Conservation (phyloP, 2,888 invertebrate genomes). For the Cynaeus angustus region DNA sequence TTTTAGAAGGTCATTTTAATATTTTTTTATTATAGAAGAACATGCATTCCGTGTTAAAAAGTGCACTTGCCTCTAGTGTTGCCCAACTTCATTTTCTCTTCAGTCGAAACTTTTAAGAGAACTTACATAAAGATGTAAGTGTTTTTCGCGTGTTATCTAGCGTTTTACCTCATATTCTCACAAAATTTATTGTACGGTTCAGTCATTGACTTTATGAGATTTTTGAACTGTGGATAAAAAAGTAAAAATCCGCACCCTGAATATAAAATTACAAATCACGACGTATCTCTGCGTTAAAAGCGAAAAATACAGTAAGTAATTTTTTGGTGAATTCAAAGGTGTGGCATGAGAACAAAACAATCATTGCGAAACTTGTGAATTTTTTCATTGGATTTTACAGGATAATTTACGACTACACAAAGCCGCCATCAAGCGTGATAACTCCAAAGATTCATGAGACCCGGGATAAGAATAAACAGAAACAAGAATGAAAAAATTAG, state of each 20-base stretch:
- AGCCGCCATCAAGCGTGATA: slow-evolving; percentile 27
- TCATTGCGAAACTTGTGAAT: slow-evolving; percentile 9
- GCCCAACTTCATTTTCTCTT: slow-evolving; percentile 32
- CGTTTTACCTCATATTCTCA: slow-evolving; percentile 39
- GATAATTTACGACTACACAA: slow-evolving; percentile 24
- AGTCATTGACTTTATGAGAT: slow-evolving; percentile 39
- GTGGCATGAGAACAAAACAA: not conserved
- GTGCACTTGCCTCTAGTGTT: slow-evolving; percentile 32
- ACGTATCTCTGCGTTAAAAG: too few relatives aligned
- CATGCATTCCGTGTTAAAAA: slow-evolving; percentile 23
- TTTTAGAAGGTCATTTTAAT: too few relatives aligned
- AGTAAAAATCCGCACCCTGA: slow-evolving; percentile 5
- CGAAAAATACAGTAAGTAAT: too few relatives aligned
- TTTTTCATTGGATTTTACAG: slow-evolving; percentile 22
- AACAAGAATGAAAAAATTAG: slow-evolving; percentile 6
- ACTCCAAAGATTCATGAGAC: slow-evolving; percentile 27
- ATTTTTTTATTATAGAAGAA: not conserved
- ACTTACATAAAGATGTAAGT: slow-evolving; percentile 41
- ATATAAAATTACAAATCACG: too few relatives aligned
- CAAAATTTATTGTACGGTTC: slow-evolving; percentile 40
- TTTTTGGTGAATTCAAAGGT: too few relatives aligned
- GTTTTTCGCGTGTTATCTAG: slow-evolving; percentile 42
- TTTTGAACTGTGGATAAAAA: slow-evolving; percentile 35
- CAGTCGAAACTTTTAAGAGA: slow-evolving; percentile 31
- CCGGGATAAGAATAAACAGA: slow-evolving; percentile 19